Base-by-base conservation (phyloP, 92 coral and sea anemone genomes). In the Epizoanthus illoricatus region DNA sequence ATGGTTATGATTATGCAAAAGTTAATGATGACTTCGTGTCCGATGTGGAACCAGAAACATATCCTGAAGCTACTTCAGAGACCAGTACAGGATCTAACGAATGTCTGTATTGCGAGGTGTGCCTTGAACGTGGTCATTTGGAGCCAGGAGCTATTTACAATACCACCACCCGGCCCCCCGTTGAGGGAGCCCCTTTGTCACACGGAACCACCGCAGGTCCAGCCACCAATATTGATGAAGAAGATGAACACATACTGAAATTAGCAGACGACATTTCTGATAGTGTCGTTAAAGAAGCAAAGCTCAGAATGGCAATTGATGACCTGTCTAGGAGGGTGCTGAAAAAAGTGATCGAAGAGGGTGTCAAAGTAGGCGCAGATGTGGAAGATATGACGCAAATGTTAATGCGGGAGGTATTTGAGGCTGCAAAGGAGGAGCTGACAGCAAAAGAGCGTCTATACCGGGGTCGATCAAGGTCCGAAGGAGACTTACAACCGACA, bases 361-460 rank as follows among this genome's bases (percentile, higher is more conserved):
- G 71, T 12, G 60, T 78, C n/a, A 20, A 78, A 11, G 10, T 12
- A 6, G 71, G 82, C 23, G 82, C 61, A 12, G 67, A 62, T 23
- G 57, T 78, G 21, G 71, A 20, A n/a, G 71, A 43, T 23, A 41
- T 64, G 24, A 42, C 82, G 41, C 24, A 21, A 20, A 64, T 21
- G 21, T 40, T 78, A 20, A 64, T 78, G 71, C 71, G 71, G n/a
- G 82, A 78, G 19, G 71, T 78, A 13, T 42, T 49, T 19, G 11
- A 63, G 19, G 82, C 82, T 20, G 82, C 82, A 42, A 78, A 15
- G 41, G 67, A 42, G 7, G 82, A 78, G 21, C 59, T 64, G 12
- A 43, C 57, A 18, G 82, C 45, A 63, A 78, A 66, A 41, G 3
- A 78, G 4, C 71, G 71, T 11, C 7, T 47, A 57, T 12, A 13